Percentiles rank a stretch among this genome's conserved stretches.
Conservation (phyloP, 2,113 vertebrate genomes). For the Motacilla tschutschensis region DNA sequence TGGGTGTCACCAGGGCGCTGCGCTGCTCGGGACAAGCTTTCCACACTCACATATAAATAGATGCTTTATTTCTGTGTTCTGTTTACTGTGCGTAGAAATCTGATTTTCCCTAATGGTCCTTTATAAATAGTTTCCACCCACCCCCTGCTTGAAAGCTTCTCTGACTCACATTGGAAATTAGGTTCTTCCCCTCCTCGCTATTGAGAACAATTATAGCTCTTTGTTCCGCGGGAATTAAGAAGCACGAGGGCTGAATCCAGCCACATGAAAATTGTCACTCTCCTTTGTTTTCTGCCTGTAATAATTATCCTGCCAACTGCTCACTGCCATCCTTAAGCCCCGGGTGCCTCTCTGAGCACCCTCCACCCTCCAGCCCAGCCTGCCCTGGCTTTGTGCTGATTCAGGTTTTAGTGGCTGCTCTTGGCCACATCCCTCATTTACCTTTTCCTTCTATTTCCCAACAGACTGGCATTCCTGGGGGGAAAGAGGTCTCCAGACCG, state of each 20-base stretch:
- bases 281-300: slow-evolving; percentile 58
- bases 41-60: slow-evolving; percentile 48
- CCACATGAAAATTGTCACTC: slow-evolving; percentile 61
- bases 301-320: slow-evolving; percentile 58
- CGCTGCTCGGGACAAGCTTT: slow-evolving; percentile 17
- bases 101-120: slow-evolving; percentile 58
- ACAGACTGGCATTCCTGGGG: accelerated
- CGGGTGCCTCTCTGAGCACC: neutral
- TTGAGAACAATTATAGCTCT: slow-evolving; percentile 69
- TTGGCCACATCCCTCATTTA: neutral
- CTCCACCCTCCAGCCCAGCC: neutral
- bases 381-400: neutral
- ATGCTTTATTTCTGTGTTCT: slow-evolving; percentile 27
- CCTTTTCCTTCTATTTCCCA: neutral
- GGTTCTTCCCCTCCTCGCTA: slow-evolving; percentile 61
- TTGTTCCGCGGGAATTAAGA: slow-evolving; percentile 67
- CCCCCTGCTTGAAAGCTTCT: slow-evolving; percentile 60
- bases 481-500: neutral
- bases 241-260: slow-evolving; percentile 63
- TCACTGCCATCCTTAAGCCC: slow-evolving; percentile 34
- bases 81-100: slow-evolving; percentile 54
- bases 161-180: slow-evolving; percentile 66
- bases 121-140: slow-evolving; percentile 67
- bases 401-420: neutral
- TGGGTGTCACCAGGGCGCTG: neutral